Conservation (phyloP, 2,888 invertebrate species). For the Drosophila subquinaria region DNA sequence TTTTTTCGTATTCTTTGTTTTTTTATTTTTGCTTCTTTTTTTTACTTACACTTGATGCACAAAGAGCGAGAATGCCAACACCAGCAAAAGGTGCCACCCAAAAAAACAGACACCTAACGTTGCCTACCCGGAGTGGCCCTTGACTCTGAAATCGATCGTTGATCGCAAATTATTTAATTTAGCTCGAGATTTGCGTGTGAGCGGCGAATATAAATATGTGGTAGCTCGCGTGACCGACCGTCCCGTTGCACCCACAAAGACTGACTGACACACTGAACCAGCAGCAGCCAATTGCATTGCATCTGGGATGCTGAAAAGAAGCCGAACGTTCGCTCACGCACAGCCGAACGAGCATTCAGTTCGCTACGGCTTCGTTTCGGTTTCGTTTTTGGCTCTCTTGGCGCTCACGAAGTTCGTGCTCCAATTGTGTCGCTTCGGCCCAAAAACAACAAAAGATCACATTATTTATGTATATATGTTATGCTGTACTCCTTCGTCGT, state of each 20-base stretch:
- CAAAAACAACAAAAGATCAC: conserved; percentile 56
- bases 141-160: conserved; percentile 43
- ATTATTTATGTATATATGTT: conserved; percentile 52
- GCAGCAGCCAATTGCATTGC: conserved; percentile 64
- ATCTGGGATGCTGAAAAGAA: conserved; percentile 59
- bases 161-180: conserved; percentile 59
- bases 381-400: conserved; percentile 18
- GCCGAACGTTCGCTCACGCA: conserved; percentile 21
- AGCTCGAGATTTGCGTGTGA: conserved; percentile 19
- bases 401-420: conserved; percentile 50
- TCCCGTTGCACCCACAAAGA: too few relatives aligned
- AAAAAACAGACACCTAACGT: not conserved
- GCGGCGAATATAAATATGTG: conserved; percentile 2
- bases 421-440: conserved; percentile 57
- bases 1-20: conserved; percentile 30
- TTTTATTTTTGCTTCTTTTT: conserved; percentile 18
- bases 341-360: not conserved
- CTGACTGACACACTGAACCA: conserved; percentile 63
- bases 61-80: conserved; percentile 33
- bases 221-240: conserved; percentile 2
- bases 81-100: conserved; percentile 24
- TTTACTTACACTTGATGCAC: conserved; percentile 71
- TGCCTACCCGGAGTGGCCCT: conserved; percentile 2
- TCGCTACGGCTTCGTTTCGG: conserved; percentile 29
- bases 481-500: conserved; percentile 39